Conservation (phyloP, 2,113 vertebrate species). For the Pheucticus melanocephalus region DNA sequence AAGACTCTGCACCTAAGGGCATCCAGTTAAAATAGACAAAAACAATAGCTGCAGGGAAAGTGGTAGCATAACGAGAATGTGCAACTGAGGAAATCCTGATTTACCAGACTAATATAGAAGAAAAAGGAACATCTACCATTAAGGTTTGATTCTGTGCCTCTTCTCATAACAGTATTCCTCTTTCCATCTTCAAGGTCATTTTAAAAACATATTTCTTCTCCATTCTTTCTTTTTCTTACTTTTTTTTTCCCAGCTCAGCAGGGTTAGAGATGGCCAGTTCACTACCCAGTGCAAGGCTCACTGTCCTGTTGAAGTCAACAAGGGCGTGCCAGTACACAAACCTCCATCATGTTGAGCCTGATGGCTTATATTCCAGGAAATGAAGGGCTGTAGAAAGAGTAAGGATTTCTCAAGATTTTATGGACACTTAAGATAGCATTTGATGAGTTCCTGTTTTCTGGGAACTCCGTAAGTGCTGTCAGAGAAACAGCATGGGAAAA, state of each 20-base stretch:
- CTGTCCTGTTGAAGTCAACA: not conserved
- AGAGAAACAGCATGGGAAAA: not conserved
- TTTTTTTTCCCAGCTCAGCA: not conserved
- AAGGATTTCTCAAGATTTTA: not conserved
- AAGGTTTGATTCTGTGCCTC: not conserved
- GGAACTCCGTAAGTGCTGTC: not conserved
- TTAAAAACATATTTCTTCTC: not conserved
- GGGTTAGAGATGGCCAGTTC: not conserved
- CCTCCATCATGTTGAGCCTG: not conserved
- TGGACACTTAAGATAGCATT: not conserved
- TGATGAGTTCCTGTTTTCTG: not conserved
- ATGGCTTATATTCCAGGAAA: not conserved
- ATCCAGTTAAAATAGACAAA: not conserved
- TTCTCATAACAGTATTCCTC: not conserved
- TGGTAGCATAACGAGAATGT: not conserved
- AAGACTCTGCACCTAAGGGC: not conserved
- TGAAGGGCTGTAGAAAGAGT: not conserved
- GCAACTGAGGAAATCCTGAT: not conserved
- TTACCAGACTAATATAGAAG: not conserved
- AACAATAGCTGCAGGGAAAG: not conserved
- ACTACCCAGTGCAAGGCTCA: not conserved
- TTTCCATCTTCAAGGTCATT: not conserved
- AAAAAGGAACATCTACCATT: not conserved
- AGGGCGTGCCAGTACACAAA: rapidly evolving
- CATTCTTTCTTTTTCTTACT: not conserved